These are phyloP conservation scores for Vombatus ursinus DNA, from an alignment of 2,113 vertebrate genomes.

Conservation along the genomic window DNA sequence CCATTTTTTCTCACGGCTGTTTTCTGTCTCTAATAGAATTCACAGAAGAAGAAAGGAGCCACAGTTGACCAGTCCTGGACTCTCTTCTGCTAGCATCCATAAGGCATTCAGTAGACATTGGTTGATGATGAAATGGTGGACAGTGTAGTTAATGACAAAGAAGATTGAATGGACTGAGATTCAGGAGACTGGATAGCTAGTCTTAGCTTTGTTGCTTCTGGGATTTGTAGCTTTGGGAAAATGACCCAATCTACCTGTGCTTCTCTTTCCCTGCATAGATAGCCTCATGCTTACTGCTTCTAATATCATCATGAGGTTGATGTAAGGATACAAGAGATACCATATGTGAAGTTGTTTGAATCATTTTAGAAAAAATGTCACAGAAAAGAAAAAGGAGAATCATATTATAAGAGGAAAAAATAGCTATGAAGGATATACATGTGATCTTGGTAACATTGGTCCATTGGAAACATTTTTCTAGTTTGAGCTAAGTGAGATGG, in stretches of 20 bases:
- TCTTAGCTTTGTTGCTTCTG: not conserved
- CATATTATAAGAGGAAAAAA: not conserved
- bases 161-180: not conserved
- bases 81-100: not conserved
- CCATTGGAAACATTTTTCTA: not conserved
- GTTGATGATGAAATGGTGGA: not conserved
- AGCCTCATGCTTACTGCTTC: not conserved
- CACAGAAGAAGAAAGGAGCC: not conserved
- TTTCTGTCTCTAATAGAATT: not conserved
- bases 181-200: not conserved
- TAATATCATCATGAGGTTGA: not conserved
- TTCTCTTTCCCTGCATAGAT: not conserved
- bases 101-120: not conserved
- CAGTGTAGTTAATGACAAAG: not conserved
- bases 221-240: not conserved
- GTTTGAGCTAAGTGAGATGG: not conserved
- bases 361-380: not conserved
- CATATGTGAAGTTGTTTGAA: not conserved
- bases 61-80: not conserved
- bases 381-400: slow-evolving; percentile 15
- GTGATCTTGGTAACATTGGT: not conserved
- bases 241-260: not conserved
- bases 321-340: not conserved
- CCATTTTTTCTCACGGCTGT: not conserved
- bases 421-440: not conserved